Evolutionary conservation across 2,113 vertebrate species (phyloP).

Genomic region (Embiotoca jacksoni): DNA sequence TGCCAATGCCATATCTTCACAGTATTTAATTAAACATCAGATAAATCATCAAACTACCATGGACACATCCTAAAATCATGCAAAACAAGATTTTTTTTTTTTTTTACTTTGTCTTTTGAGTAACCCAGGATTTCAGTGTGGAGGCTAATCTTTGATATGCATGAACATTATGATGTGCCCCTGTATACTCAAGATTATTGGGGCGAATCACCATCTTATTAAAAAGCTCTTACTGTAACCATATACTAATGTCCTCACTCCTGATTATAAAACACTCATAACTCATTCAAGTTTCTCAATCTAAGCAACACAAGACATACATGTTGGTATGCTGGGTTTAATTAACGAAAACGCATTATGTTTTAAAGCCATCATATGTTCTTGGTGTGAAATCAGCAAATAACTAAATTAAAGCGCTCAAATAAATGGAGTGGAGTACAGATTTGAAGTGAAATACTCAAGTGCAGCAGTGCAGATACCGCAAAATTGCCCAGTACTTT

Average conservation of each 20-base stretch:
- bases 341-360: not conserved
- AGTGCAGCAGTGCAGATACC: too few relatives aligned
- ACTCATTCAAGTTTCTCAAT: not conserved
- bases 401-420: not conserved
- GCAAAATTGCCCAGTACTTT: not conserved
- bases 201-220: not conserved
- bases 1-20: not conserved
- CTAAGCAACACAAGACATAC: not conserved
- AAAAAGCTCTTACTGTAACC: not conserved
- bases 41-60: not conserved
- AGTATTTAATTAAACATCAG: conserved; percentile 16
- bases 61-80: not conserved
- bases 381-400: not conserved
- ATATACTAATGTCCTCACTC: conserved; percentile 1
- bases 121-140: not conserved
- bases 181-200: not conserved
- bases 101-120: too few relatives aligned
- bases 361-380: too few relatives aligned
- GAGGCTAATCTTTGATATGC: too few relatives aligned
- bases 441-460: too few relatives aligned
- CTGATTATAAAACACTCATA: not conserved
- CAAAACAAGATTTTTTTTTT: not conserved
- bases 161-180: not conserved
- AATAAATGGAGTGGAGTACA: not conserved
- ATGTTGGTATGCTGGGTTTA: not conserved